Evolutionary conservation across 2,888 invertebrate genomes (phyloP).

Genomic region (Allophyes oxyacanthae): DNA sequence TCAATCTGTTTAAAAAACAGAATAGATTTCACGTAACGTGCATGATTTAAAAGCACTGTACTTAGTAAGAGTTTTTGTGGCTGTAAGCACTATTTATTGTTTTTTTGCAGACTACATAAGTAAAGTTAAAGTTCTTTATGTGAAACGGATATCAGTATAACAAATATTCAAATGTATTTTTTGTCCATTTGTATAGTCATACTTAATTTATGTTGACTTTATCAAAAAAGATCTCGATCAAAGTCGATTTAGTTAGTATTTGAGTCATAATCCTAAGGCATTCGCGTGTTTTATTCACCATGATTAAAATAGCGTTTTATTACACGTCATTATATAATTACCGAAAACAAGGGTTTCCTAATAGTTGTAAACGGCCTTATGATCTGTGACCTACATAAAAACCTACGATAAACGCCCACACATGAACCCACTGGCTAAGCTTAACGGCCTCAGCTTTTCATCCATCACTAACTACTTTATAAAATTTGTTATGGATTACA

Average conservation of each 20-base stretch:
- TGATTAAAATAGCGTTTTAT: not conserved
- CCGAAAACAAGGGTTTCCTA: slow-evolving; percentile 26
- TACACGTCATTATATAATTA: slow-evolving; percentile 9
- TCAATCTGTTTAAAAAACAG: slow-evolving; percentile 19
- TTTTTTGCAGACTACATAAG: not conserved
- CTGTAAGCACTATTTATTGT: slow-evolving; percentile 5
- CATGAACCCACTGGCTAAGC: slow-evolving; percentile 56
- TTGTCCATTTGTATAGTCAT: not conserved
- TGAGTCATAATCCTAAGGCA: too few relatives aligned
- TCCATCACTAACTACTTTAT: slow-evolving; percentile 43
- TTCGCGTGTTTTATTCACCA: too few relatives aligned
- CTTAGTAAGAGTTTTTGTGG: slow-evolving; percentile 16
- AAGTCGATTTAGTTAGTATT: slow-evolving; percentile 1
- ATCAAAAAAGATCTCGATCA: slow-evolving; percentile 1
- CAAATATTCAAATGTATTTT: slow-evolving; percentile 1
- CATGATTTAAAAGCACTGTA: slow-evolving; percentile 28
- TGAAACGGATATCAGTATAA: slow-evolving; percentile 11
- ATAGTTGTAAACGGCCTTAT: slow-evolving; percentile 51
- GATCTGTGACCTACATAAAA: slow-evolving; percentile 65
- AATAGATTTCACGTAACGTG: slow-evolving; percentile 4
- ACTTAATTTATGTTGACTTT: not conserved
- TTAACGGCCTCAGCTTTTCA: slow-evolving; percentile 58
- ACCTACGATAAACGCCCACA: slow-evolving; percentile 49
- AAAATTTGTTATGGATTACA: slow-evolving; percentile 32
- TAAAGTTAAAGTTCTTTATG: slow-evolving; percentile 3